phyloP scores from a whole-genome alignment of 2,113 vertebrate genomes.

The Pica pica region DNA sequence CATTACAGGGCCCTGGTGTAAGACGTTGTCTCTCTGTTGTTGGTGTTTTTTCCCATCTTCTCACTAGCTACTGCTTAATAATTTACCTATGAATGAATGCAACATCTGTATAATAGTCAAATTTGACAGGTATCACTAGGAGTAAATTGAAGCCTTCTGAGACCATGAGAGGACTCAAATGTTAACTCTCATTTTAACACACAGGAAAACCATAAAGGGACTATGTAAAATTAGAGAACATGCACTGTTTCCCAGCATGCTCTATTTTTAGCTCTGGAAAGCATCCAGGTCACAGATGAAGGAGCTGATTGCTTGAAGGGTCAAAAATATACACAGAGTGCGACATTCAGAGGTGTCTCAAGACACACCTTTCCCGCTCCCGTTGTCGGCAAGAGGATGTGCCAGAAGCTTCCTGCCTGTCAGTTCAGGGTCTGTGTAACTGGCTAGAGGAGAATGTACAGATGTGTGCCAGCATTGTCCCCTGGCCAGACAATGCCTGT shows the following conservation, averaged over 20 bases:
- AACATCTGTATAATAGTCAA: background rate
- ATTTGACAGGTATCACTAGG: background rate
- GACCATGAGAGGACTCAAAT: background rate
- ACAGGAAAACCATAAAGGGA: background rate
- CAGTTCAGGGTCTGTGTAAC: background rate
- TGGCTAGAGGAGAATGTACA: background rate
- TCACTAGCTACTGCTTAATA: background rate
- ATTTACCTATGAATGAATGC: background rate
- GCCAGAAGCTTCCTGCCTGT: background rate
- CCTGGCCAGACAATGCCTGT: background rate
- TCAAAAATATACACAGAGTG: background rate
- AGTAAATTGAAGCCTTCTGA: background rate
- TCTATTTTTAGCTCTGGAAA: conserved; percentile 24
- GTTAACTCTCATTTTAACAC: background rate
- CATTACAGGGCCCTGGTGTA: background rate
- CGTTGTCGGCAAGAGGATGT: background rate
- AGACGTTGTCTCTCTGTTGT: background rate
- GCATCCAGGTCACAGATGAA: background rate
- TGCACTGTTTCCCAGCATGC: background rate
- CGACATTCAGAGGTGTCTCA: background rate
- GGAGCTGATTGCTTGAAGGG: background rate
- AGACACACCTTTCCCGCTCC: background rate
- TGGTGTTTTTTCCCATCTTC: background rate
- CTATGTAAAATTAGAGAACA: background rate
- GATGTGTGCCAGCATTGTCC: background rate